Percentiles rank a stretch among this genome's conserved stretches.
These are phyloP conservation scores for Athalia cordata DNA, from an alignment of 2,888 invertebrate genomes.

Conservation along the genomic window DNA sequence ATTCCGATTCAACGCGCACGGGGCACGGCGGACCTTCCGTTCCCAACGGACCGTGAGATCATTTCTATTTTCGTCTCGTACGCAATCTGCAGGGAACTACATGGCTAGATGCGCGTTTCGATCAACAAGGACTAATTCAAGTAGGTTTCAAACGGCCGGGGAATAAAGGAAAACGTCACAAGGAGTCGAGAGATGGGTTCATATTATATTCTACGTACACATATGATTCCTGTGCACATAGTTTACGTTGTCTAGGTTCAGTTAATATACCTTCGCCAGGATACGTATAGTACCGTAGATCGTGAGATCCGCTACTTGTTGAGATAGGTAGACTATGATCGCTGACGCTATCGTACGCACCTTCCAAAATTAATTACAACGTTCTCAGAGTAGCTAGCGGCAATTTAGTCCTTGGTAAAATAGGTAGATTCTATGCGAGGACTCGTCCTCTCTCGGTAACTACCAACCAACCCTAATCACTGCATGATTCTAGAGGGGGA, in stretches of 20 bases:
- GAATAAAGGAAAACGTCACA: conserved; percentile 21
- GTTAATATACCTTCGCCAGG: no score
- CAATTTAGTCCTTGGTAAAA: conserved; percentile 12
- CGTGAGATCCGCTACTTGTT: background rate
- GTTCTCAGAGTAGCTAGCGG: conserved; percentile 4
- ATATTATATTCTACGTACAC: background rate
- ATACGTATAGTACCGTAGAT: no score
- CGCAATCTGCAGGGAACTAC: conserved; percentile 35
- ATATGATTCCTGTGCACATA: background rate
- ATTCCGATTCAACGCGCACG: conserved; percentile 37
- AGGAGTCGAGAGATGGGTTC: conserved; percentile 2
- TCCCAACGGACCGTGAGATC: conserved; percentile 33
- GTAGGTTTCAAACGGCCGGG: conserved; percentile 38
- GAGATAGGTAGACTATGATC: background rate
- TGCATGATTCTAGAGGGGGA: background rate
- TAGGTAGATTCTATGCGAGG: background rate
- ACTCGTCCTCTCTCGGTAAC: background rate
- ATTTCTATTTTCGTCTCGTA: conserved; percentile 40
- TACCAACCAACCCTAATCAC: background rate
- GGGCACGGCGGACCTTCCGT: conserved; percentile 14
- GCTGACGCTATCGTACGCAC: conserved; percentile 16
- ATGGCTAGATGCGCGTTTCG: conserved; percentile 16
- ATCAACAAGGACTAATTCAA: conserved; percentile 39
- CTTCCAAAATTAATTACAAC: conserved; percentile 33
- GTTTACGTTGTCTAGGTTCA: conserved; percentile 3